Evolutionary conservation across 2,888 invertebrate genomes (phyloP).

Genomic region (Agrochola lota): DNA sequence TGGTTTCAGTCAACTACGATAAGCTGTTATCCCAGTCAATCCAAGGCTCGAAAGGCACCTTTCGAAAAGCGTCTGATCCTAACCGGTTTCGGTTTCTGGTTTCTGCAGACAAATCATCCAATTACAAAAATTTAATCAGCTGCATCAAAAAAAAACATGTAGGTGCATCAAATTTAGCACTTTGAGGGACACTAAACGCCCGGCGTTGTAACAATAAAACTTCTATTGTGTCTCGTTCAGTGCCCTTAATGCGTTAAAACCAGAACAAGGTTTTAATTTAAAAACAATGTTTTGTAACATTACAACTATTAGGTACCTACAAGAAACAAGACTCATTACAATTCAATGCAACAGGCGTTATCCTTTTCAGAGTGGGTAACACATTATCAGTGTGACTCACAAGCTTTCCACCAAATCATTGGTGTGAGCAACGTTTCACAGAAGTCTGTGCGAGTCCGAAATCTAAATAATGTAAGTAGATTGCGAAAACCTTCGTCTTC

Average conservation of each 20-base stretch:
- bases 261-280: too few relatives aligned
- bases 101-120: background rate
- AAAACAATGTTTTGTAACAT: background rate
- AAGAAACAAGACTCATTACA: background rate
- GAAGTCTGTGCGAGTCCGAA: background rate
- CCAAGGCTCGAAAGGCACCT: background rate
- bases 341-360: background rate
- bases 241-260: too few relatives aligned
- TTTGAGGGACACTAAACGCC: too few relatives aligned
- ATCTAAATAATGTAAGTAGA: background rate
- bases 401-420: background rate
- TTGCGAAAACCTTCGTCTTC: background rate
- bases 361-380: background rate
- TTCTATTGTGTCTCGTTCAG: too few relatives aligned
- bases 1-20: background rate
- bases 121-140: background rate
- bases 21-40: background rate
- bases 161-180: too few relatives aligned
- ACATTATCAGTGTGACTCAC: background rate
- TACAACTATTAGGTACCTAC: too few relatives aligned
- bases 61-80: background rate
- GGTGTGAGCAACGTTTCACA: background rate
- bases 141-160: background rate
- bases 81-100: background rate
- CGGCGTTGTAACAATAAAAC: too few relatives aligned